These are phyloP conservation scores for Agelastica alni DNA, from an alignment of 2,888 invertebrate species.

Conservation along the genomic window DNA sequence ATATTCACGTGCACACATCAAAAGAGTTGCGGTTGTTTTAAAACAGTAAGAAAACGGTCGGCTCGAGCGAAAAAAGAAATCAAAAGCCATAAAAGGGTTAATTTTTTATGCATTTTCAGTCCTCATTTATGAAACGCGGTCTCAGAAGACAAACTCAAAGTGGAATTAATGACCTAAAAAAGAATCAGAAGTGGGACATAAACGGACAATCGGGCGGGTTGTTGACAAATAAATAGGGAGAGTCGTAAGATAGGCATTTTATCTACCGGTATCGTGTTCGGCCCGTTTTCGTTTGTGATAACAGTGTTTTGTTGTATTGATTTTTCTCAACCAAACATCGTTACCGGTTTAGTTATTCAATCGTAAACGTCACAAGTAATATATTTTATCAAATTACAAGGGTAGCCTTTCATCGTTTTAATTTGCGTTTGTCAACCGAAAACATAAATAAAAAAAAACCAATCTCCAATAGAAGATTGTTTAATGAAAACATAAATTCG, in stretches of 20 bases:
- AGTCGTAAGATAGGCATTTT: no score
- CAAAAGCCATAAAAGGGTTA: neutral
- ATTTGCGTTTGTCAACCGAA: neutral
- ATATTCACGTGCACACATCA: neutral
- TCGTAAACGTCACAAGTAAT: no score
- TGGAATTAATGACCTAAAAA: slow-evolving; percentile 5
- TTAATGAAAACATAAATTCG: slow-evolving; percentile 33
- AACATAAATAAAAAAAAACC: slow-evolving; percentile 1
- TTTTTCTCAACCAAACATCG: no score
- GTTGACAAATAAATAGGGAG: no score
- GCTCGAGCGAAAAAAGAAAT: neutral
- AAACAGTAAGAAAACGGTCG: slow-evolving; percentile 5
- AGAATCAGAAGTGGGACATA: slow-evolving; percentile 4
- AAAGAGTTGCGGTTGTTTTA: neutral
- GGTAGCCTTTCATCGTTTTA: no score
- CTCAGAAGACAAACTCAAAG: neutral
- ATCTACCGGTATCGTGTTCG: no score
- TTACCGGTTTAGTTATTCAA: no score
- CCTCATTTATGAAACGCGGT: neutral
- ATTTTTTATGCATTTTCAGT: slow-evolving; percentile 5
- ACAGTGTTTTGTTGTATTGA: no score
- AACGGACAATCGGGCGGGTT: no score
- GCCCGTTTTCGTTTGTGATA: no score
- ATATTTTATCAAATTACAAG: no score
- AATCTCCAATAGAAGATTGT: slow-evolving; percentile 8